Evolutionary conservation across 2,888 invertebrate genomes (phyloP).

Genomic region (Drosophila recens): DNA sequence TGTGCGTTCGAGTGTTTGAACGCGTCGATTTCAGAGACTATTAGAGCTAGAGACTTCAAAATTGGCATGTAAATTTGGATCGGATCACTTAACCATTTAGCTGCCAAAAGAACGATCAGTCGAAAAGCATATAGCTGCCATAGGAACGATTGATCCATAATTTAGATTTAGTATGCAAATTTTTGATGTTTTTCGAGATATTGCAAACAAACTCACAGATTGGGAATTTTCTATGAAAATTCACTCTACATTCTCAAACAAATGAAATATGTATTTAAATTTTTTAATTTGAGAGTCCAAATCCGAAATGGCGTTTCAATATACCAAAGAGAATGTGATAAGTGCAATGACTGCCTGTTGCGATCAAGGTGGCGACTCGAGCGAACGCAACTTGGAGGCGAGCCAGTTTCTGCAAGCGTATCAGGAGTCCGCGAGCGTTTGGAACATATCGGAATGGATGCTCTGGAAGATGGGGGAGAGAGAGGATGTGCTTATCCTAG

Average conservation of each 20-base stretch:
- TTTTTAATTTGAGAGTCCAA: neutral
- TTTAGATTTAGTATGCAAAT: too few relatives aligned
- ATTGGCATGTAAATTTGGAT: too few relatives aligned
- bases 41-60: too few relatives aligned
- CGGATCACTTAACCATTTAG: too few relatives aligned
- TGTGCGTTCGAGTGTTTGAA: too few relatives aligned
- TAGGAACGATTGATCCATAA: too few relatives aligned
- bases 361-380: neutral
- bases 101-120: too few relatives aligned
- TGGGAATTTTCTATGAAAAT: too few relatives aligned
- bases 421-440: neutral
- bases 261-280: neutral
- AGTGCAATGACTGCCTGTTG: neutral
- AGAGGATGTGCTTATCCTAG: neutral
- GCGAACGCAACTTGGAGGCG: neutral
- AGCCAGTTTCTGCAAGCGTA: neutral
- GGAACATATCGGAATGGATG: neutral
- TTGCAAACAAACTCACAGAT: too few relatives aligned
- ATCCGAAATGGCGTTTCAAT: neutral
- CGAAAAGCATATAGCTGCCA: too few relatives aligned
- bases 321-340: neutral
- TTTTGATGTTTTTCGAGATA: too few relatives aligned
- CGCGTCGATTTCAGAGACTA: too few relatives aligned
- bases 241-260: neutral
- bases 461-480: neutral